phyloP scores from a whole-genome alignment of 2,113 vertebrate species.

The Plotosus lineatus region DNA sequence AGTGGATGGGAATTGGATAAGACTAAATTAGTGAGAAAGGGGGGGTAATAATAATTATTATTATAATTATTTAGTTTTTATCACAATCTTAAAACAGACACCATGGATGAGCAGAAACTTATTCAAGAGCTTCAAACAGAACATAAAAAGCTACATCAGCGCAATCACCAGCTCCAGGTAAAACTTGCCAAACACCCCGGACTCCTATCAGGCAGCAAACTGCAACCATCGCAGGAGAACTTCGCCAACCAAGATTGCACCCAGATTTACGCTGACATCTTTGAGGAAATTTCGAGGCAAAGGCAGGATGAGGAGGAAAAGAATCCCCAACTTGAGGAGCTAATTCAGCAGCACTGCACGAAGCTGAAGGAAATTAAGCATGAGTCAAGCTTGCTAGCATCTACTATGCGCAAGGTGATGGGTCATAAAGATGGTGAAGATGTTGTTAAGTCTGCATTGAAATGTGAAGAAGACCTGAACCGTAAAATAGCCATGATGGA shows the following conservation, averaged over 20 bases:
- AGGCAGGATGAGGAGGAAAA: slow-evolving; percentile 43
- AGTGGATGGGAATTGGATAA: no score
- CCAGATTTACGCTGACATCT: slow-evolving; percentile 53
- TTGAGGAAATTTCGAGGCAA: slow-evolving; percentile 66
- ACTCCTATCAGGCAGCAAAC: slow-evolving; percentile 56
- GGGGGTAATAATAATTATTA: no score
- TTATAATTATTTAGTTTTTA: no score
- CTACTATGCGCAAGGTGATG: slow-evolving; percentile 64
- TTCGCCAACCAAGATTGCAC: slow-evolving; percentile 66
- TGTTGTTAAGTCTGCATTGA: slow-evolving; percentile 67
- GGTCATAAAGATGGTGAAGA: slow-evolving; percentile 52
- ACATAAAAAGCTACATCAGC: slow-evolving; percentile 57
- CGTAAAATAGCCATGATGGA: slow-evolving; percentile 67
- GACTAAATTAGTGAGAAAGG: no score
- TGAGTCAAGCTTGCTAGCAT: slow-evolving; percentile 69
- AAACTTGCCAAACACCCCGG: slow-evolving; percentile 67
- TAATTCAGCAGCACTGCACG: slow-evolving; percentile 55
- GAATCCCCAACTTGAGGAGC: slow-evolving; percentile 52
- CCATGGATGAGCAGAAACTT: slow-evolving; percentile 55
- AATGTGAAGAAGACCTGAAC: slow-evolving; percentile 69
- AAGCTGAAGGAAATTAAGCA: slow-evolving; percentile 61
- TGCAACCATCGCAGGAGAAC: slow-evolving; percentile 35
- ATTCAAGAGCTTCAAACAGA: slow-evolving; percentile 64
- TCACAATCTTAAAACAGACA: background rate
- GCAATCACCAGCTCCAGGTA: slow-evolving; percentile 67